Conservation (phyloP, 2,888 invertebrate genomes). For the Nymphalis c-album region DNA sequence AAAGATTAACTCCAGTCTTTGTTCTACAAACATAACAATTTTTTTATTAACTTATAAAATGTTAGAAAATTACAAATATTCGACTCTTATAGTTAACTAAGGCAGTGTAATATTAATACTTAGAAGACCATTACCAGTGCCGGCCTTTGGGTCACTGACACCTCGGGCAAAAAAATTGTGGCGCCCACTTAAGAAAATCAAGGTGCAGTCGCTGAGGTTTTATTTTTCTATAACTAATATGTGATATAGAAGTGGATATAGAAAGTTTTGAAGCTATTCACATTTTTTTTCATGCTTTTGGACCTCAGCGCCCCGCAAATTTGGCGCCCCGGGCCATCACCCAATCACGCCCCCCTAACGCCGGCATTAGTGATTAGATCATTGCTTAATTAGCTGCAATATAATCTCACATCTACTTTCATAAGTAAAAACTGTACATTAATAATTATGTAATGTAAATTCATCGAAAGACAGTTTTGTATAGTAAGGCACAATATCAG, state of each 20-base stretch:
- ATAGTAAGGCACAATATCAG: slow-evolving; percentile 24
- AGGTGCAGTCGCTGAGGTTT: too few relatives aligned
- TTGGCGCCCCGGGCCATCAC: too few relatives aligned
- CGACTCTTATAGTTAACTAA: slow-evolving; percentile 7
- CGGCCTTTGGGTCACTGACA: too few relatives aligned
- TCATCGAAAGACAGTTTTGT: slow-evolving; percentile 4
- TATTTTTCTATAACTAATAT: too few relatives aligned
- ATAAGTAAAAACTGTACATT: not conserved
- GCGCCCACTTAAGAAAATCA: too few relatives aligned
- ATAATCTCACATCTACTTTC: not conserved
- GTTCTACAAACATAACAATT: not conserved
- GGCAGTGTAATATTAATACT: slow-evolving; percentile 4
- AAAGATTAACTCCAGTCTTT: too few relatives aligned
- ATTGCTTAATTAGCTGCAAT: not conserved
- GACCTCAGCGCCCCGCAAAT: too few relatives aligned
- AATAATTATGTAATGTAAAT: not conserved
- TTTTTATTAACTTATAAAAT: slow-evolving; percentile 6
- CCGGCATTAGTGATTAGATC: not conserved
- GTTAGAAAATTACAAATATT: slow-evolving; percentile 1
- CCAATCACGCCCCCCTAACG: too few relatives aligned
- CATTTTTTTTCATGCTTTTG: too few relatives aligned
- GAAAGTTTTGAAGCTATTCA: too few relatives aligned
- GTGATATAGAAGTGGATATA: too few relatives aligned
- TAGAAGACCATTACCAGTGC: not conserved
- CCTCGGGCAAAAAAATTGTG: too few relatives aligned